Percentiles rank a stretch among this genome's conserved stretches.
phyloP scores from a whole-genome alignment of 2,888 invertebrate species.

The Helicoverpa assulta region DNA sequence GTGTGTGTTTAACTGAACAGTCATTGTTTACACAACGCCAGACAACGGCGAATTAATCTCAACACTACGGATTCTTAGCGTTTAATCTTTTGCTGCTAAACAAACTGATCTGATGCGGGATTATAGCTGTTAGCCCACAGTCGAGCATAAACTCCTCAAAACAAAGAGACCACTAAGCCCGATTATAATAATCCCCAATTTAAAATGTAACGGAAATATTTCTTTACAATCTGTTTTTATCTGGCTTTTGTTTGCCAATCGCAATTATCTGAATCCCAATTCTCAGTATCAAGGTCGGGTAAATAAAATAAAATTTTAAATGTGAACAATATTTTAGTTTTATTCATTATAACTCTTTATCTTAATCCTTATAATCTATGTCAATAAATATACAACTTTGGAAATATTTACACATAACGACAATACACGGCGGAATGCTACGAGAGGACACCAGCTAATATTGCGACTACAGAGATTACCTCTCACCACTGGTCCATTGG shows the following conservation, averaged over 20 bases:
- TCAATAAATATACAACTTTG: slow-evolving; percentile 88
- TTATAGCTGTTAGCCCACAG: slow-evolving; percentile 6
- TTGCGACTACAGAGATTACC: slow-evolving; percentile 75
- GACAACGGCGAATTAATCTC: slow-evolving; percentile 36
- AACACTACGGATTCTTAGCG: slow-evolving; percentile 19
- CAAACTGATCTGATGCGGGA: slow-evolving; percentile 5
- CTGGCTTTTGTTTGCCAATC: slow-evolving; percentile 11
- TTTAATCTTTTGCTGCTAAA: slow-evolving; percentile 41
- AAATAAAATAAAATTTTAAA: slow-evolving; percentile 69
- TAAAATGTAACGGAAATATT: slow-evolving; percentile 18
- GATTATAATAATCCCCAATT: slow-evolving; percentile 36
- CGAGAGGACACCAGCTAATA: slow-evolving; percentile 67
- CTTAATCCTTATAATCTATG: slow-evolving; percentile 76
- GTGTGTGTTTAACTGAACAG: slow-evolving; percentile 35
- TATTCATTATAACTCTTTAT: slow-evolving; percentile 79
- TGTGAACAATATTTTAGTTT: slow-evolving; percentile 81
- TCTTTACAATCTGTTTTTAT: slow-evolving; percentile 15
- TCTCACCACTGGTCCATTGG: slow-evolving; percentile 76
- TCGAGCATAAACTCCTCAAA: slow-evolving; percentile 10
- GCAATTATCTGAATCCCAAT: slow-evolving; percentile 10
- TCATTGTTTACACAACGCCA: slow-evolving; percentile 48
- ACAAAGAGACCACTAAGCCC: slow-evolving; percentile 18
- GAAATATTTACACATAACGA: slow-evolving; percentile 82
- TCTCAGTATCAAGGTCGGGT: slow-evolving; percentile 58
- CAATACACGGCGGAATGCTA: slow-evolving; percentile 79